These are phyloP conservation scores for Lampris megalopsis DNA, from an alignment of 2,113 vertebrate species.

Conservation along the genomic window DNA sequence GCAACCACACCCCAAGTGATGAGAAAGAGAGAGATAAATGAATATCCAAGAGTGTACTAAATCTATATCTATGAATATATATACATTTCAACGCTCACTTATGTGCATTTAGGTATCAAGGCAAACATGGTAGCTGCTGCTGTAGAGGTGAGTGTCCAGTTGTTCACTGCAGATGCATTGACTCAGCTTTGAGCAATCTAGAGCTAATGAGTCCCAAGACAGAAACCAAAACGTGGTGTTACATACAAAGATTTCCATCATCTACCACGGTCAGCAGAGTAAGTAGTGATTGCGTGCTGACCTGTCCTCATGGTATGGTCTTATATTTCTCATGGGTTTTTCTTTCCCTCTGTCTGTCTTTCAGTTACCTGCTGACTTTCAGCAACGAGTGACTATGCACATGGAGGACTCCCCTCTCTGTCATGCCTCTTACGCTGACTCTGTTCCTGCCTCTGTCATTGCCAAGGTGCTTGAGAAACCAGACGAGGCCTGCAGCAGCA, in stretches of 20 bases:
- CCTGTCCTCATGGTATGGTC: not conserved
- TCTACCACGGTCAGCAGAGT: not conserved
- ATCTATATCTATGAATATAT: too few species aligned
- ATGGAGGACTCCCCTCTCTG: slow-evolving; percentile 89
- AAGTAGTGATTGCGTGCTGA: not conserved
- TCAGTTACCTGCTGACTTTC: slow-evolving; percentile 92
- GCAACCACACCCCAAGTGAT: too few species aligned
- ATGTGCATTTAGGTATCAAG: too few species aligned
- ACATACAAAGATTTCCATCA: not conserved
- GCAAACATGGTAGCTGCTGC: too few species aligned
- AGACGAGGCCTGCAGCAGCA: slow-evolving; percentile 86
- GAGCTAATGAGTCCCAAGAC: not conserved
- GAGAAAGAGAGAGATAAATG: too few species aligned
- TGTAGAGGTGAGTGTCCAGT: not conserved
- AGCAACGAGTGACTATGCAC: slow-evolving; percentile 92
- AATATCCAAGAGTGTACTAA: too few species aligned
- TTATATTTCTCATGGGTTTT: not conserved
- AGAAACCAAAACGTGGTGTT: not conserved
- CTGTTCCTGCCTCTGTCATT: slow-evolving; percentile 89
- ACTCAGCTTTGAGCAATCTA: not conserved
- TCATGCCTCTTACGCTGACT: slow-evolving; percentile 88
- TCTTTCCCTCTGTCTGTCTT: slow-evolving; percentile 20
- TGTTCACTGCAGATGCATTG: not conserved
- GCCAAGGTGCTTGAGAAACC: slow-evolving; percentile 93
- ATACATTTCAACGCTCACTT: too few species aligned